These are phyloP conservation scores for Jordanella pulchra DNA, from an alignment of 2,797 vertebrate species.

Conservation along the genomic window DNA sequence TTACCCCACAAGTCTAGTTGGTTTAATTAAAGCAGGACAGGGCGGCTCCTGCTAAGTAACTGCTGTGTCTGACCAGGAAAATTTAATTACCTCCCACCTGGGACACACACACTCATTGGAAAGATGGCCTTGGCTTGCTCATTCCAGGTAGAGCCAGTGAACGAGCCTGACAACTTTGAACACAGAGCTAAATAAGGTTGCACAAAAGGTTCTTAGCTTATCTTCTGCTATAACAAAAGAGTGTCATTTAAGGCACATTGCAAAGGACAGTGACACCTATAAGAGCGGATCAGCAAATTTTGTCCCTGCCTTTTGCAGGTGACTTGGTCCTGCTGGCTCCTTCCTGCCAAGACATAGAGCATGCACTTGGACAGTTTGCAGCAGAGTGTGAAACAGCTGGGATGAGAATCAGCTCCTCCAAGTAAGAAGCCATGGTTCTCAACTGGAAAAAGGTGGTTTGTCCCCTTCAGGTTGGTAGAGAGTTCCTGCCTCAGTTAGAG, in stretches of 20 bases:
- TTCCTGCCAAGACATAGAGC: too few species aligned
- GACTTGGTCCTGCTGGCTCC: too few species aligned
- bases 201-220: neutral
- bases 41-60: slow-evolving; percentile 30
- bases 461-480: too few species aligned
- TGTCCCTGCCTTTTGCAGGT: too few species aligned
- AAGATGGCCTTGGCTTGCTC: neutral
- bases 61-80: slow-evolving; percentile 26
- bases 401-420: too few species aligned
- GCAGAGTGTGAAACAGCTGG: too few species aligned
- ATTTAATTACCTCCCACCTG: slow-evolving; percentile 26
- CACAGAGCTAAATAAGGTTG: neutral
- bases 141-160: slow-evolving; percentile 6
- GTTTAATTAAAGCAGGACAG: slow-evolving; percentile 37
- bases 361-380: too few species aligned
- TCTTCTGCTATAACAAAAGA: neutral
- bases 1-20: slow-evolving; percentile 22
- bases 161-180: neutral
- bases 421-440: too few species aligned
- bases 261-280: too few species aligned
- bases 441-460: too few species aligned
- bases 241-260: neutral
- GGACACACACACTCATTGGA: neutral
- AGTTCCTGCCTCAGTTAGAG: too few species aligned
- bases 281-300: too few species aligned